Evolutionary conservation across 2,113 vertebrate species (phyloP), one percentile per base, ranked within the genome.

Genomic region (Bubo blakistoni): DNA sequence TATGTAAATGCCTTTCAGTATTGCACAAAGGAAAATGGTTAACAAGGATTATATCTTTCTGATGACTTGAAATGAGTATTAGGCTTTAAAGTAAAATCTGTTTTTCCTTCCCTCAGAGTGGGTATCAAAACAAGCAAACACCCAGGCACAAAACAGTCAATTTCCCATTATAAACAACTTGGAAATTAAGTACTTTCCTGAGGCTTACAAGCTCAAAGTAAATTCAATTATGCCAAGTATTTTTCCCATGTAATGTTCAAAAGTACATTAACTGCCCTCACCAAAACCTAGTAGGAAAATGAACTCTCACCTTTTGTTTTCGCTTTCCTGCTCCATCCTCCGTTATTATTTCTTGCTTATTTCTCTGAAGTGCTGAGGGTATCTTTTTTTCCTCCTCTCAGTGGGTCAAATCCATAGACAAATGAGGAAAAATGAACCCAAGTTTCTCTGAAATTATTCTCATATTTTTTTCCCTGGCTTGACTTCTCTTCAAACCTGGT

Each of bases 401-500:
- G 14, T 79, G 18, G 18, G 16, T 11, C 63, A 80, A 27, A 69
- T 59, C n/a, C 40, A 22, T 16, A 12, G 25, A 52, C 17, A n/a
- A 84, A 81, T 32, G 16, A 49, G 38, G 30, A 82, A 88, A 86
- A 94, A 86, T 15, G 1, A 76, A 2, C 16, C 20, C 9, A 46
- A 24, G 4, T 55, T 62, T 67, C 27, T 82, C 52, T 63, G 36
- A 51, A 76, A 54, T 76, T 4, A 17, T 27, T 51, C 2, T 62
- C 0, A 1, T 9, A 7, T 77, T 16, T 54, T 29, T 29, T 6
- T 4, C 32, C 7, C 10, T 34, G 4, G 2, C 5, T 16, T 74
- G 22, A 76, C 27, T 84, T 59, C 1, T 71, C 34, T 81, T 79
- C 14, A 88, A 42, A 38, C 10, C 13, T 59, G 16, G 10, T 62